Evolutionary conservation across 2,797 vertebrate genomes (phyloP).

Genomic region (Somateria mollissima): DNA sequence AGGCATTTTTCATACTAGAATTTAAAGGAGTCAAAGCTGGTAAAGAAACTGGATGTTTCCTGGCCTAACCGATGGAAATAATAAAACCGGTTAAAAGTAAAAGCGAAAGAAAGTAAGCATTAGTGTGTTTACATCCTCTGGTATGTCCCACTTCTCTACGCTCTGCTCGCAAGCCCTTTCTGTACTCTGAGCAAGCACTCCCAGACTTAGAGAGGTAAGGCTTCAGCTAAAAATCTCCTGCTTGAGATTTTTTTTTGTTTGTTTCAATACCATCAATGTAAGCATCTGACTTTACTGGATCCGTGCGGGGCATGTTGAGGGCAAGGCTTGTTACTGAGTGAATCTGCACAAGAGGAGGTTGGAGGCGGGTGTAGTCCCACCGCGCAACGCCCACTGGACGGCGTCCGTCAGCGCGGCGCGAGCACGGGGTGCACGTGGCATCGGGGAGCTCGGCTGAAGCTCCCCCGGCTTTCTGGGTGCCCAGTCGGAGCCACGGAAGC

Average conservation of each 20-base stretch:
- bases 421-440: background rate
- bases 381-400: background rate
- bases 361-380: background rate
- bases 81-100: constrained; percentile 4
- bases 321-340: constrained; percentile 14
- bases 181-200: constrained; percentile 41
- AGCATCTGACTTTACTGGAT: background rate
- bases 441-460: background rate
- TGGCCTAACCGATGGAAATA: constrained; percentile 40
- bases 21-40: constrained; percentile 9
- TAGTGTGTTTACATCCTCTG: constrained; percentile 34
- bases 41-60: constrained; percentile 47
- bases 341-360: constrained; percentile 23
- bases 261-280: background rate
- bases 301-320: background rate
- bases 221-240: constrained; percentile 52
- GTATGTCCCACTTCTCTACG: background rate
- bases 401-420: background rate
- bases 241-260: background rate
- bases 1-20: background rate
- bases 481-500: constrained; percentile 44
- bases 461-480: constrained; percentile 7
- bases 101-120: background rate
- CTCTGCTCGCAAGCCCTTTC: constrained; percentile 36
- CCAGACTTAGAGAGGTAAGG: constrained; percentile 26